Percentiles rank a stretch among this genome's conserved stretches.
These are phyloP conservation scores for Gastrophryne carolinensis DNA, from an alignment of 2,797 vertebrate species.

Conservation along the genomic window DNA sequence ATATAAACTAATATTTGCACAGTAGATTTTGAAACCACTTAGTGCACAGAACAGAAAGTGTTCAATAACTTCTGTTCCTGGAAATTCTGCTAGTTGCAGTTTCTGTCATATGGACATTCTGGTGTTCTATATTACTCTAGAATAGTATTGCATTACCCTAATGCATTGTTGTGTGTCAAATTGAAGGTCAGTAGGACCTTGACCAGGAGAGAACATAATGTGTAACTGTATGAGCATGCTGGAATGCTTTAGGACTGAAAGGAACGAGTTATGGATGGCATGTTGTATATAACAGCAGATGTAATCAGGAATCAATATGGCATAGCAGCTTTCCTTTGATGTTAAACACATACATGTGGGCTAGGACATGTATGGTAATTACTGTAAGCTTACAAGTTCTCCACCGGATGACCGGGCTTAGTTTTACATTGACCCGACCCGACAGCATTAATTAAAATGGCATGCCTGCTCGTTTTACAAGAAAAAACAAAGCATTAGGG, in stretches of 20 bases:
- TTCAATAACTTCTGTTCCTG: too few species aligned
- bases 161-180: too few species aligned
- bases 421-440: not conserved
- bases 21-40: too few species aligned
- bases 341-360: not conserved
- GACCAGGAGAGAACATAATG: not conserved
- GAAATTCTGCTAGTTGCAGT: too few species aligned
- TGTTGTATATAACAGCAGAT: not conserved
- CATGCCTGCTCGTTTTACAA: not conserved
- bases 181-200: not conserved
- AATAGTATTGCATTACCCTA: too few species aligned
- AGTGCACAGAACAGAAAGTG: too few species aligned
- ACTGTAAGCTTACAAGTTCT: not conserved
- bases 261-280: not conserved
- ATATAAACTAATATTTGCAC: too few species aligned
- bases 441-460: not conserved
- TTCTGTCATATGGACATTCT: too few species aligned
- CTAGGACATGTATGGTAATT: not conserved
- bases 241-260: not conserved
- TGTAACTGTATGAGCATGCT: not conserved
- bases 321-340: not conserved
- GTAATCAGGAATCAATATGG: not conserved
- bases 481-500: too few species aligned
- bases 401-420: not conserved
- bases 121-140: too few species aligned